phyloP scores from a whole-genome alignment of 1,140 invertebrate species.

The Halictus rubicundus region DNA sequence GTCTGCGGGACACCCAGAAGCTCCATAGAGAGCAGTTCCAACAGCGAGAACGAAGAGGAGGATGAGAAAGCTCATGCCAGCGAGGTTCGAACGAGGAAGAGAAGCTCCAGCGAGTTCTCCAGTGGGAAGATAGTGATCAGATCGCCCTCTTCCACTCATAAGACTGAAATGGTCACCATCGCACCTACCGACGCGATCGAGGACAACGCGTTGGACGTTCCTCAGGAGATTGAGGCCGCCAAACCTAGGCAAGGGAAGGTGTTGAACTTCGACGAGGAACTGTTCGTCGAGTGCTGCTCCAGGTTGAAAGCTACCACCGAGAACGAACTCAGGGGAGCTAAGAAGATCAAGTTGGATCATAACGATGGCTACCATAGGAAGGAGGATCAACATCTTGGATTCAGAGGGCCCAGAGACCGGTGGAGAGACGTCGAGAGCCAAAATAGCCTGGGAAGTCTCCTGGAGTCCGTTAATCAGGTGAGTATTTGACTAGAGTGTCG shows the following conservation, averaged over 20 bases:
- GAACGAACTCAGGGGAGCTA: slow-evolving; percentile 76
- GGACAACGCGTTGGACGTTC: slow-evolving; percentile 76
- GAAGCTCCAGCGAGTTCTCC: slow-evolving; percentile 66
- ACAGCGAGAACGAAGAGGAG: slow-evolving; percentile 62
- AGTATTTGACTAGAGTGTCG: slow-evolving; percentile 36
- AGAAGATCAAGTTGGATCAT: slow-evolving; percentile 78
- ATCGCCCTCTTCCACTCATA: slow-evolving; percentile 65
- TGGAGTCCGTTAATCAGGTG: slow-evolving; percentile 79
- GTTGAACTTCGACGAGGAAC: slow-evolving; percentile 76
- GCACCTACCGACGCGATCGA: slow-evolving; percentile 76
- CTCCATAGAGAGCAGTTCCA: slow-evolving; percentile 64
- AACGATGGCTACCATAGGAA: slow-evolving; percentile 68
- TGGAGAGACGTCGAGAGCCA: slow-evolving; percentile 77
- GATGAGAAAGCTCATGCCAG: slow-evolving; percentile 9
- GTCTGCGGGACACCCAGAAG: slow-evolving; percentile 70
- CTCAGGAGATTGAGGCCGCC: slow-evolving; percentile 59
- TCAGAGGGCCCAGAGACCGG: slow-evolving; percentile 66
- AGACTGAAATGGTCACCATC: slow-evolving; percentile 72
- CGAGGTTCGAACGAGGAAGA: slow-evolving; percentile 37
- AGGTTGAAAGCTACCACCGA: slow-evolving; percentile 77
- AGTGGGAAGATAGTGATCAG: slow-evolving; percentile 71
- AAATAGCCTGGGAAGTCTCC: slow-evolving; percentile 75
- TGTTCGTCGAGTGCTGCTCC: slow-evolving; percentile 79
- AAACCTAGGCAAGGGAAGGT: slow-evolving; percentile 75
- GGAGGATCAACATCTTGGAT: slow-evolving; percentile 68